Conservation (phyloP, 1,140 invertebrate species). For the Homarus americanus region DNA sequence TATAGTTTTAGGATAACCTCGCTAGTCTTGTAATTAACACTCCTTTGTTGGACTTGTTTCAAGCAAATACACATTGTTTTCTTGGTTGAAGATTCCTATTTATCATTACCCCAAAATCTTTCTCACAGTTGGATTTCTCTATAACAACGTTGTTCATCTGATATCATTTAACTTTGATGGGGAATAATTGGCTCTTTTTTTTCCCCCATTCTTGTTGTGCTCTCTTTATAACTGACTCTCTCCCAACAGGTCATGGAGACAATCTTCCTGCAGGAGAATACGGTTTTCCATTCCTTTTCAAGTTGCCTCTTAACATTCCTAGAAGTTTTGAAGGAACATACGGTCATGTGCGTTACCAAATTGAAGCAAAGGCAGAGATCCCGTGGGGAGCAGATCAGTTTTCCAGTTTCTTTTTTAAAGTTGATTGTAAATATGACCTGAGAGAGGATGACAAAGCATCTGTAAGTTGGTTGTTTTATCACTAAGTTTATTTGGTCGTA, state of each 20-base stretch:
- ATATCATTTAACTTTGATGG: too few relatives aligned
- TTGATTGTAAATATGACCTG: neutral
- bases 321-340: constrained; percentile 11
- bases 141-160: too few relatives aligned
- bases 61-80: too few relatives aligned
- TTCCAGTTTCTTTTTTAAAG: neutral
- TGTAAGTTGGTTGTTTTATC: neutral
- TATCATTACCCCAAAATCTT: too few relatives aligned
- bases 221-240: neutral
- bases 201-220: too few relatives aligned
- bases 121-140: too few relatives aligned
- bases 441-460: neutral
- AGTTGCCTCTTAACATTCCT: neutral
- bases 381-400: neutral
- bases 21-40: too few relatives aligned
- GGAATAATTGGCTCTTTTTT: too few relatives aligned
- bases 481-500: neutral
- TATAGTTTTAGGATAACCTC: too few relatives aligned
- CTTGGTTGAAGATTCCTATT: too few relatives aligned
- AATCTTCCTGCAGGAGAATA: neutral
- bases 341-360: neutral
- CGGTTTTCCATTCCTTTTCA: neutral
- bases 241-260: neutral
- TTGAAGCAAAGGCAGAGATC: neutral
- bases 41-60: too few relatives aligned